Percentiles rank a stretch among this genome's conserved stretches.
These are phyloP conservation scores for Drosophila nigricruria DNA, from an alignment of 2,888 invertebrate species.

Conservation along the genomic window DNA sequence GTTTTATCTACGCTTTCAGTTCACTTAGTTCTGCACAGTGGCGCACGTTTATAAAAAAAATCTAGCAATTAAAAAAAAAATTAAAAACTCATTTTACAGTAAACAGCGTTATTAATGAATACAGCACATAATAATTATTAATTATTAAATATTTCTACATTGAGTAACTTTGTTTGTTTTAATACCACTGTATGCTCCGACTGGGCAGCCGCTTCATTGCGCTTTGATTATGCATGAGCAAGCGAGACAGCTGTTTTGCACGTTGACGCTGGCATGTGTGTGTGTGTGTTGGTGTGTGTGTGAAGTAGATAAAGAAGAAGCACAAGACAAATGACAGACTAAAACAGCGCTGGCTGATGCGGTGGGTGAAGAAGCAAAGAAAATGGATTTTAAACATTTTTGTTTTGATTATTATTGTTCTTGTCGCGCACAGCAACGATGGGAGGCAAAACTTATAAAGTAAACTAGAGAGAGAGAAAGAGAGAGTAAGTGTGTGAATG, in stretches of 20 bases:
- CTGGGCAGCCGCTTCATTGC: conserved; percentile 45
- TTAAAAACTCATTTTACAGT: neutral
- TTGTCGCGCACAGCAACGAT: conserved; percentile 71
- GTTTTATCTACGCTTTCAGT: conserved; percentile 8
- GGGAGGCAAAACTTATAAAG: conserved; percentile 62
- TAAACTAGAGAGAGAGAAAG: conserved; percentile 45
- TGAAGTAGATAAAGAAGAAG: conserved; percentile 58
- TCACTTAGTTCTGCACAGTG: conserved; percentile 31
- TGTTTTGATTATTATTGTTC: conserved; percentile 82
- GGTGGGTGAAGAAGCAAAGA: conserved; percentile 69
- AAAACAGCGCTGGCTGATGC: conserved; percentile 55
- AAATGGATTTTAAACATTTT: conserved; percentile 82
- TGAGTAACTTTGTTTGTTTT: neutral
- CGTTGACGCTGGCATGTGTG: conserved; percentile 51
- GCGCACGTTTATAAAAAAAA: neutral
- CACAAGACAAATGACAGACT: conserved; percentile 74
- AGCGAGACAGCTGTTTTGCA: conserved; percentile 74
- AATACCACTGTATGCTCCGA: conserved; percentile 54
- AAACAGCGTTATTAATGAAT: neutral
- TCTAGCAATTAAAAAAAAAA: too few species aligned
- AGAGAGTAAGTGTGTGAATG: conserved; percentile 1
- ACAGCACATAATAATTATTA: neutral
- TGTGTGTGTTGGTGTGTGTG: conserved; percentile 30
- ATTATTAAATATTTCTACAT: neutral
- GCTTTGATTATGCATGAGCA: conserved; percentile 56